Conservation (phyloP, 1,140 invertebrate species). For the Drosophila leontia region DNA sequence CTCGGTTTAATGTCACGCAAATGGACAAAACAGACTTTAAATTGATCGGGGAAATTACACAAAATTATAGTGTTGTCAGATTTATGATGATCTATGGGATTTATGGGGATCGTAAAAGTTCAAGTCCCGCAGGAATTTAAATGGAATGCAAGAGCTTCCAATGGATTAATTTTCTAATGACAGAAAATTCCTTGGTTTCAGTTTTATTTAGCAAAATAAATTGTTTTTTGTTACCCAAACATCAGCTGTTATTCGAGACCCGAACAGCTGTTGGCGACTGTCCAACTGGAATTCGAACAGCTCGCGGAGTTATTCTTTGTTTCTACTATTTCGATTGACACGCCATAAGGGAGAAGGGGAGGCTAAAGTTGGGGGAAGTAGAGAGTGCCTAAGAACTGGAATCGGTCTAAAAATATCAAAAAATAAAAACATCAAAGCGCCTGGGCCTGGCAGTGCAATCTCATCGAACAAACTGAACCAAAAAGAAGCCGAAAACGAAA, state of each 20-base stretch:
- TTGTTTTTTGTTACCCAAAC: neutral
- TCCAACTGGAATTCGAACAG: constrained; percentile 30
- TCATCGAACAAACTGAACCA: constrained; percentile 23
- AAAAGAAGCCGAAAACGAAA: constrained; percentile 38
- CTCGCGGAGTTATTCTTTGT: constrained; percentile 8
- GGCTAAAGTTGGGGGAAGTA: neutral
- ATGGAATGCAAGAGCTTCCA: constrained; percentile 27
- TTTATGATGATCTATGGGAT: constrained; percentile 42
- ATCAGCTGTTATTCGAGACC: constrained; percentile 7
- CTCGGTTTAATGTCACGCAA: constrained; percentile 33
- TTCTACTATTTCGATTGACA: constrained; percentile 39
- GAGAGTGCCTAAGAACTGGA: constrained; percentile 15
- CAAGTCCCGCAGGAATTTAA: constrained; percentile 3
- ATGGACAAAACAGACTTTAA: constrained; percentile 29
- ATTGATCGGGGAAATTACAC: constrained; percentile 29
- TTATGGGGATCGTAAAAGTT: constrained; percentile 28
- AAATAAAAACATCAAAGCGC: constrained; percentile 67
- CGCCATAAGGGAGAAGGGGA: neutral
- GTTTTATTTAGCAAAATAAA: neutral
- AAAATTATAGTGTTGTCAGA: constrained; percentile 30
- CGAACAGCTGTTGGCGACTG: constrained; percentile 16
- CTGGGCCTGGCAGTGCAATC: constrained; percentile 32
- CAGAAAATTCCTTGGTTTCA: neutral
- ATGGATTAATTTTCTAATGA: constrained; percentile 20
- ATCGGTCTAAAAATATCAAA: constrained; percentile 61